Evolutionary conservation across 2,113 vertebrate species (phyloP).

Genomic region (Xerus inauris): DNA sequence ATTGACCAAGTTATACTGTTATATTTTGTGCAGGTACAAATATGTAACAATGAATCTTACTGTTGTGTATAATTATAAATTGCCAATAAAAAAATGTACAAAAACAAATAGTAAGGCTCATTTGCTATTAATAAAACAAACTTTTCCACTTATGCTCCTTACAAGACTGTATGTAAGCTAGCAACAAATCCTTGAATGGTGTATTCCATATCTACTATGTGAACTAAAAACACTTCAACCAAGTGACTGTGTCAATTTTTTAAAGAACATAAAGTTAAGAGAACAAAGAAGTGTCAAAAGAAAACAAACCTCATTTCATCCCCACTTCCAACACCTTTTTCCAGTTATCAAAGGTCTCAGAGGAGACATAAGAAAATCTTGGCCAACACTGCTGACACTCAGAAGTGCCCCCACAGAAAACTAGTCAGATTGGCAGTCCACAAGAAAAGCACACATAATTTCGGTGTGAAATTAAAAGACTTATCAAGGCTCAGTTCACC

Average conservation of each 20-base stretch:
- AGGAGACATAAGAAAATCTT: not conserved
- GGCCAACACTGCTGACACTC: not conserved
- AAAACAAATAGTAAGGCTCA: not conserved
- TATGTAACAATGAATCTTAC: too few species aligned
- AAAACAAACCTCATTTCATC: not conserved
- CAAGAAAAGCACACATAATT: not conserved
- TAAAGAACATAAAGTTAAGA: not conserved
- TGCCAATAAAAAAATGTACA: too few species aligned
- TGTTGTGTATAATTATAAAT: too few species aligned
- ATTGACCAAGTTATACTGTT: too few species aligned
- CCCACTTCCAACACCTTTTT: not conserved
- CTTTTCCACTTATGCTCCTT: not conserved
- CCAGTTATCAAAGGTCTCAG: not conserved
- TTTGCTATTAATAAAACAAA: not conserved
- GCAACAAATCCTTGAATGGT: not conserved
- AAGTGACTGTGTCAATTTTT: not conserved
- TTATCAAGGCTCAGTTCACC: not conserved
- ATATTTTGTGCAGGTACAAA: too few species aligned
- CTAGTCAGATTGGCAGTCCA: not conserved
- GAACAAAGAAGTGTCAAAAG: not conserved
- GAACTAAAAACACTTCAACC: not conserved
- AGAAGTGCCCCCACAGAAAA: slow-evolving; percentile 20
- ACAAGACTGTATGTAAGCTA: not conserved
- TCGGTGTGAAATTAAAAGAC: slow-evolving; percentile 30
- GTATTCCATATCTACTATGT: not conserved